A percentile compares a stretch with the other conserved stretches of the same genome.
Evolutionary conservation across 2,113 vertebrate genomes (phyloP).

Genomic region (Jaculus jaculus): DNA sequence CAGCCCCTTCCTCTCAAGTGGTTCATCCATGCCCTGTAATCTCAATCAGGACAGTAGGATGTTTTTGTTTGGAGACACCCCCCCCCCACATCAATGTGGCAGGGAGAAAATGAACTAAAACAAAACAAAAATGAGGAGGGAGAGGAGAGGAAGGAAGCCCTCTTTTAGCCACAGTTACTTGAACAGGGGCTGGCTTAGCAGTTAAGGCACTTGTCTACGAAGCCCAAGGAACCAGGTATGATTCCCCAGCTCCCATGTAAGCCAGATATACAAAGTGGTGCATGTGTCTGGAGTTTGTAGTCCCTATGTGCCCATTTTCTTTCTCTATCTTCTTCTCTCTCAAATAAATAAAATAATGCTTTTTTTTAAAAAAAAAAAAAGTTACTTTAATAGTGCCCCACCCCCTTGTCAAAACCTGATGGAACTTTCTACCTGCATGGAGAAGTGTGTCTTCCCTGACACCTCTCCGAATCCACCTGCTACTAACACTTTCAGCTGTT

Average conservation of each 20-base stretch:
- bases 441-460: neutral
- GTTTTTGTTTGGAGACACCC: neutral
- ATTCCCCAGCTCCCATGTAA: too few species aligned
- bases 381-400: neutral
- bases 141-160: neutral
- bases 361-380: slow-evolving; percentile 6
- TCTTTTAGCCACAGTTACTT: neutral
- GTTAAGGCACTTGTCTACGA: too few species aligned
- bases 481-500: neutral
- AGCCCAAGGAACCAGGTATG: too few species aligned
- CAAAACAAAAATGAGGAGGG: too few species aligned
- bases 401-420: neutral
- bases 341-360: too few species aligned
- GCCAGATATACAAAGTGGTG: too few species aligned
- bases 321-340: too few species aligned
- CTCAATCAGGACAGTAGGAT: neutral
- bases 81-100: neutral
- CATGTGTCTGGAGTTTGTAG: too few species aligned
- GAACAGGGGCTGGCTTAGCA: too few species aligned
- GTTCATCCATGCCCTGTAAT: neutral
- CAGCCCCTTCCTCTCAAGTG: neutral
- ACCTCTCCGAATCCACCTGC: neutral
- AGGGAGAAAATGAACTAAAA: neutral
- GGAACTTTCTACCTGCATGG: neutral
- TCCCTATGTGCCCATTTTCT: too few species aligned